These are phyloP conservation scores for Helicoverpa assulta DNA, from an alignment of 2,888 invertebrate genomes.

Conservation along the genomic window DNA sequence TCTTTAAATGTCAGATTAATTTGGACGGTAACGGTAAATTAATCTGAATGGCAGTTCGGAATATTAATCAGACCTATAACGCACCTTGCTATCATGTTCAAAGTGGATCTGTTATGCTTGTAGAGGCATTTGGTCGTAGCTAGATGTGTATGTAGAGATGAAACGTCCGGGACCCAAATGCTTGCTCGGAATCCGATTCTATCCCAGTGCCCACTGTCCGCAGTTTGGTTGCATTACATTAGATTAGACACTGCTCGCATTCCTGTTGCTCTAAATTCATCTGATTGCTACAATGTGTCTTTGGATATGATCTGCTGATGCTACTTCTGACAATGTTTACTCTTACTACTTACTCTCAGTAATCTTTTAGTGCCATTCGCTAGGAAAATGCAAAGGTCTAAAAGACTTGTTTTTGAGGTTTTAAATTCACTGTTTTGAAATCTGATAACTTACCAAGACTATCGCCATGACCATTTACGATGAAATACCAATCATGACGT, in stretches of 20 bases:
- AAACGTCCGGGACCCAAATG: constrained; percentile 75
- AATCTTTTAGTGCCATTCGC: background rate
- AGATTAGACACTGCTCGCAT: constrained; percentile 84
- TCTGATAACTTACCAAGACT: too few relatives aligned
- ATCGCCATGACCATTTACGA: too few relatives aligned
- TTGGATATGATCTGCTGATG: constrained; percentile 31
- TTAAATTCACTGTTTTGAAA: too few relatives aligned
- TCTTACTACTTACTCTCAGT: constrained; percentile 5
- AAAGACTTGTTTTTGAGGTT: too few relatives aligned
- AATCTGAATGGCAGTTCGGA: constrained; percentile 68
- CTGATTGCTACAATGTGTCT: constrained; percentile 57
- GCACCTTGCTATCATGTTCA: constrained; percentile 47
- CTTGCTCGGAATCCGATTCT: constrained; percentile 84
- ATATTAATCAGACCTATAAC: constrained; percentile 67
- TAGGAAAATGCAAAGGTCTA: background rate
- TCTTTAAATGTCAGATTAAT: constrained; percentile 75
- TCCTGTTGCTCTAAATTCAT: constrained; percentile 71
- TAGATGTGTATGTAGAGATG: constrained; percentile 64
- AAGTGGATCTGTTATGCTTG: constrained; percentile 41
- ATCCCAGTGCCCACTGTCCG: constrained; percentile 76
- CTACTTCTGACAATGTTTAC: constrained; percentile 6
- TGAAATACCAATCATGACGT: too few relatives aligned
- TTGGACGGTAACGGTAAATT: constrained; percentile 68
- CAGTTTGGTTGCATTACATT: constrained; percentile 85
- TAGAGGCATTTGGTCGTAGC: constrained; percentile 48